Conservation (phyloP, 2,888 invertebrate genomes). For the Bugula neritina region DNA sequence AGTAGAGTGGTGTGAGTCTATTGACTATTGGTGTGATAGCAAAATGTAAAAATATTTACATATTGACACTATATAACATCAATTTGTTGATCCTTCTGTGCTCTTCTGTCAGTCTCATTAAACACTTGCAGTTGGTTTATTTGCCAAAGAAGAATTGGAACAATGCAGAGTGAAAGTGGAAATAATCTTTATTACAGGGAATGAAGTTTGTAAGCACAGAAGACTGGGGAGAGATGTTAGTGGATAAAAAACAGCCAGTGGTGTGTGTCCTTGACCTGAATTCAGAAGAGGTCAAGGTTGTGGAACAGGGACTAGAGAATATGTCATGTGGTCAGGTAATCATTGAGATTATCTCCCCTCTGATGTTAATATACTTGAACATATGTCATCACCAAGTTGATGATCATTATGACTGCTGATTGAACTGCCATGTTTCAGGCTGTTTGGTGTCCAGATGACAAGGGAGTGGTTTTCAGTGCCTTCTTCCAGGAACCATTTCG, state of each 20-base stretch:
- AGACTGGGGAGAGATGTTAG: slow-evolving; percentile 80
- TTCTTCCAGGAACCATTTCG: slow-evolving; percentile 67
- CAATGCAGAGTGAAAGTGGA: no score
- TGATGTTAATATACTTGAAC: background rate
- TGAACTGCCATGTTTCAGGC: slow-evolving; percentile 36
- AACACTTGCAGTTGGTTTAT: no score
- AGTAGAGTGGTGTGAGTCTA: no score
- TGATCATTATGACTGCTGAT: background rate
- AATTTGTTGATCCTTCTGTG: no score
- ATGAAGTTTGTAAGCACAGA: slow-evolving; percentile 67
- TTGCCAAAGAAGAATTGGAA: no score
- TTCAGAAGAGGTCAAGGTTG: slow-evolving; percentile 56
- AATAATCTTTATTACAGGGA: no score
- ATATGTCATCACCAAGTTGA: background rate
- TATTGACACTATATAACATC: no score
- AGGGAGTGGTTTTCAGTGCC: slow-evolving; percentile 62
- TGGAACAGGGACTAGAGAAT: slow-evolving; percentile 44
- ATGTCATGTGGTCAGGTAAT: slow-evolving; percentile 54
- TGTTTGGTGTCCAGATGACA: slow-evolving; percentile 47
- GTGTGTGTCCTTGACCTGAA: slow-evolving; percentile 65
- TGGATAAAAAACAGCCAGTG: slow-evolving; percentile 67
- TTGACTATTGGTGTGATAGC: no score
- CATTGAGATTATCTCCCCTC: background rate
- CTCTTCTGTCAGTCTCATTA: no score
- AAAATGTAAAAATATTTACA: no score